A percentile compares a stretch with the other conserved stretches of the same genome.
Evolutionary conservation across 2,113 vertebrate genomes (phyloP).

Genomic region (Strigops habroptila): DNA sequence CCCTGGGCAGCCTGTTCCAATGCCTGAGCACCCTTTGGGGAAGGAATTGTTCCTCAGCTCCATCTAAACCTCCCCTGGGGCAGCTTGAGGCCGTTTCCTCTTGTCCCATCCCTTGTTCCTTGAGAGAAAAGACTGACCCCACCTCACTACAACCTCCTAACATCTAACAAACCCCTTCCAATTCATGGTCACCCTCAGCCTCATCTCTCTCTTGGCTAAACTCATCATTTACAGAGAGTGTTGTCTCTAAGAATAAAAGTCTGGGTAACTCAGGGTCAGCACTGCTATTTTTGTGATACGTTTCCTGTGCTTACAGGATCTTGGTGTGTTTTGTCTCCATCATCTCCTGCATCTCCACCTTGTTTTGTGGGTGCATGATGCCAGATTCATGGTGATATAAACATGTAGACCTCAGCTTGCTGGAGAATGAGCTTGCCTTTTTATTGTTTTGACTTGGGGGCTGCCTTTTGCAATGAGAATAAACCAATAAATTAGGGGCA

Average conservation of each 20-base stretch:
- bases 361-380: background rate
- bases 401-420: background rate
- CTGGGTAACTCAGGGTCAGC: background rate
- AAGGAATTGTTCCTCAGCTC: background rate
- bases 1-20: background rate
- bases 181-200: background rate
- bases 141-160: background rate
- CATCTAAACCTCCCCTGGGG: background rate
- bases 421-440: background rate
- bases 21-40: background rate
- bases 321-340: background rate
- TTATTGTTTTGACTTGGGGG: background rate
- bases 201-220: background rate
- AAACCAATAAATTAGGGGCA: background rate
- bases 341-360: conserved; percentile 7
- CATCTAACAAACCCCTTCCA: background rate
- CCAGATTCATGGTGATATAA: background rate
- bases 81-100: background rate
- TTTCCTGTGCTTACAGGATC: background rate
- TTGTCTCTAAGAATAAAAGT: background rate
- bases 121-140: background rate
- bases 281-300: background rate
- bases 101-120: background rate
- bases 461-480: background rate
- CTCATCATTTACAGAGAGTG: background rate